phyloP scores from a whole-genome alignment of 2,113 vertebrate species.

The Corythornis madagascariensis region DNA sequence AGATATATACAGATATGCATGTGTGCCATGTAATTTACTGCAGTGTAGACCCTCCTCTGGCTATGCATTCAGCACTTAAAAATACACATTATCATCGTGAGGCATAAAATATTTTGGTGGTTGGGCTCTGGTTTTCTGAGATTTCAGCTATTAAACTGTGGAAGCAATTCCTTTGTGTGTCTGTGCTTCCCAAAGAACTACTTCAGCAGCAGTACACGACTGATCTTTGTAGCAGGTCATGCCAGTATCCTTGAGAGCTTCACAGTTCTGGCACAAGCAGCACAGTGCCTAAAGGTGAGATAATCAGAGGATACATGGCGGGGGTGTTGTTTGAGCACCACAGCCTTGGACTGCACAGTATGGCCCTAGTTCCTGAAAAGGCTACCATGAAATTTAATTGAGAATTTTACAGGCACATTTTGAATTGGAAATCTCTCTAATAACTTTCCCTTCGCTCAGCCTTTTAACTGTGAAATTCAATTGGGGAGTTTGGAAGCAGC shows the following conservation, averaged over 20 bases:
- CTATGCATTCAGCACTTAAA: neutral
- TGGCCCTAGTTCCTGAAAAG: slow-evolving; percentile 73
- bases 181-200: slow-evolving; percentile 1
- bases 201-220: neutral
- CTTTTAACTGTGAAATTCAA: slow-evolving; percentile 85
- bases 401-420: slow-evolving; percentile 77
- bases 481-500: slow-evolving; percentile 83
- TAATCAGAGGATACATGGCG: slow-evolving; percentile 47
- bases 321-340: slow-evolving; percentile 40
- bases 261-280: slow-evolving; percentile 46
- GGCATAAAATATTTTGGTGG: slow-evolving; percentile 27
- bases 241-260: neutral
- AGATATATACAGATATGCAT: neutral
- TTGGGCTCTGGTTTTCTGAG: slow-evolving; percentile 2
- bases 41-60: neutral
- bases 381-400: slow-evolving; percentile 85
- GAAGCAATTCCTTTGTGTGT: neutral
- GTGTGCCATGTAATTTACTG: slow-evolving; percentile 15
- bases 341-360: slow-evolving; percentile 57
- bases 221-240: slow-evolving; percentile 34
- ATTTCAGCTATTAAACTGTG: slow-evolving; percentile 25
- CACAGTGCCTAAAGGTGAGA: slow-evolving; percentile 66
- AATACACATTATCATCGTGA: slow-evolving; percentile 26
- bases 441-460: slow-evolving; percentile 84
- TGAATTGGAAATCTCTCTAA: slow-evolving; percentile 81